Evolutionary conservation across 1,140 invertebrate genomes (phyloP), one percentile per base, ranked within the genome.

Genomic region (Aplysia californica): DNA sequence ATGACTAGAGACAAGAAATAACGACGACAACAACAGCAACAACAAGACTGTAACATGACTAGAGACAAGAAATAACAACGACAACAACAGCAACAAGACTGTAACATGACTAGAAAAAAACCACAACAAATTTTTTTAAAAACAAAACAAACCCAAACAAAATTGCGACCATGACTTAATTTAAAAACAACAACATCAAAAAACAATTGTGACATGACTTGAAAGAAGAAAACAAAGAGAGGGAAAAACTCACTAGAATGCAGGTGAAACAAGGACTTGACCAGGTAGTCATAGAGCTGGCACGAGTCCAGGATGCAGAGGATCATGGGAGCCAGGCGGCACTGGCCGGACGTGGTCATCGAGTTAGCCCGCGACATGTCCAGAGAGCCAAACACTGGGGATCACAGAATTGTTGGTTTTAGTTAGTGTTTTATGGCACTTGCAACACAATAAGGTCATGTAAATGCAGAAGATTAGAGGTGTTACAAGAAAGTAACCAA

Each of bases 301-400:
- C 96, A 96, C 0, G 98, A 97, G 90, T 99, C 98, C 90, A 98
- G 96, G 80, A 99, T 98, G 86, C 97, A 97, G n/a, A 96, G 94
- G 80, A 99, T 98, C 6, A 99, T 91, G 18, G 98, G 98, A 23
- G 97, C 96, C 65, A 99, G 91, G 74, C 97, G 92, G 90, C 98
- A 99, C 90, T 99, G 98, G 2, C 98, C 98, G 77, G 95, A 94
- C 68, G 93, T 95, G 0, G 97, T 98, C 96, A 99, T 99, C 3
- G 98, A 99, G 91, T 97, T 98, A 18, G 96, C 95, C 64, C 95
- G 92, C 1, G 96, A 96, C 90, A 95, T 94, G 89, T 99, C 97
- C 85, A 99, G 91, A 1, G 97, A 97, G 80, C 94, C 94, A 91
- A 98, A 98, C 78, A 99, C 97, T 96, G 90, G 80, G 88, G 81